These are phyloP conservation scores for Remorina albescens DNA, from an alignment of 2,797 vertebrate genomes.

Conservation along the genomic window DNA sequence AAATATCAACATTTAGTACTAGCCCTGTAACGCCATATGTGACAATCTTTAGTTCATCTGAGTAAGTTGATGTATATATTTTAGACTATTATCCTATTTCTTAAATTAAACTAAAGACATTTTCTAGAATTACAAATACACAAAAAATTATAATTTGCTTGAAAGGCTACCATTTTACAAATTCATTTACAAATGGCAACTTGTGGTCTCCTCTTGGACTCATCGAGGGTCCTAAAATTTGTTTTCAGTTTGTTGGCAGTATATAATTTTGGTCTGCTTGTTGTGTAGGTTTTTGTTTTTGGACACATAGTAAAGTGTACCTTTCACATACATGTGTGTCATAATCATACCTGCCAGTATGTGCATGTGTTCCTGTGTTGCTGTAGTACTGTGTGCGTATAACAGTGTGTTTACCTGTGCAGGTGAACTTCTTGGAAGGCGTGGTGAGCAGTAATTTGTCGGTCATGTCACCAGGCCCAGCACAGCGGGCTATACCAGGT, in stretches of 20 bases:
- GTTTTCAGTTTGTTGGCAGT: not conserved
- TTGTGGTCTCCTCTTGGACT: conserved; percentile 61
- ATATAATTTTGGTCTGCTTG: not conserved
- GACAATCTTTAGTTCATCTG: not conserved
- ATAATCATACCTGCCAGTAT: conserved; percentile 9
- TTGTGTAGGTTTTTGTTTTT: not conserved
- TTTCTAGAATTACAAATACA: not conserved
- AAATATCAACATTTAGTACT: not conserved
- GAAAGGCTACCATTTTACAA: not conserved
- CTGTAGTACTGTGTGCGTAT: not conserved
- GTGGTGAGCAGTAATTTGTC: conserved; percentile 98
- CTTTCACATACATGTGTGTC: not conserved
- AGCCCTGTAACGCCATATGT: conserved; percentile 1
- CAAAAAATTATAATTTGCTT: not conserved
- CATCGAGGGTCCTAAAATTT: conserved; percentile 11
- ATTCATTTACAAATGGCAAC: conserved; percentile 21
- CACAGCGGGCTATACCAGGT: conserved; percentile 95
- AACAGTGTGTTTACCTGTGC: conserved; percentile 89
- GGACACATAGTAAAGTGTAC: not conserved
- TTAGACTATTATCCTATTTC: not conserved
- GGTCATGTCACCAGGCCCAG: conserved; percentile 95
- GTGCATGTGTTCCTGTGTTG: not conserved
- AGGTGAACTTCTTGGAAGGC: conserved; percentile 97
- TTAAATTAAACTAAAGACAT: not conserved
- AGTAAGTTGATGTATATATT: not conserved